Conservation (phyloP, 2,888 invertebrate species). For the Drosophila anceps region DNA sequence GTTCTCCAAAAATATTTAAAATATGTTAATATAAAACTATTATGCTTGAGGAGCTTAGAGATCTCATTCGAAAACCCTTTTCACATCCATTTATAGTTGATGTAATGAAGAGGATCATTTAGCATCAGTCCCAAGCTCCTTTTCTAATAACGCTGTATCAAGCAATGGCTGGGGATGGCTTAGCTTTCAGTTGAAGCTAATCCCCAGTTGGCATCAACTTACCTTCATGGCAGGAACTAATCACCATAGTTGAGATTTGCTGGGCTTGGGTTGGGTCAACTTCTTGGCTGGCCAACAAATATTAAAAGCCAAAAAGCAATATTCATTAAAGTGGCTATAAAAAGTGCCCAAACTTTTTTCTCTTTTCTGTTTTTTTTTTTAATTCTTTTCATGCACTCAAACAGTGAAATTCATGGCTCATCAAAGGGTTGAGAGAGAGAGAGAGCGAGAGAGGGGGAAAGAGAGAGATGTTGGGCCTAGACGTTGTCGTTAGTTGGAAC, state of each 20-base stretch:
- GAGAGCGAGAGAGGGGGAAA: not conserved
- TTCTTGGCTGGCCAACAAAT: slow-evolving; percentile 50
- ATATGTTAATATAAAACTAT: not conserved
- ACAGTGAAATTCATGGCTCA: slow-evolving; percentile 64
- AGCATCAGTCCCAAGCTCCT: not conserved
- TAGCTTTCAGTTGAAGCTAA: slow-evolving; percentile 12
- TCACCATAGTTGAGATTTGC: slow-evolving; percentile 44
- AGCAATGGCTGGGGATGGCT: slow-evolving; percentile 3
- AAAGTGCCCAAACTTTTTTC: slow-evolving; percentile 47
- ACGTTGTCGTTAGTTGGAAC: slow-evolving; percentile 61
- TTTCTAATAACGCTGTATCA: slow-evolving; percentile 30
- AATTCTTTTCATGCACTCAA: slow-evolving; percentile 8
- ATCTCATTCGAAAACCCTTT: not conserved
- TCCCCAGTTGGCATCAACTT: slow-evolving; percentile 39
- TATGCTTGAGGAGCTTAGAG: not conserved
- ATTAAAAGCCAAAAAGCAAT: slow-evolving; percentile 75
- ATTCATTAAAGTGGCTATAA: slow-evolving; percentile 76
- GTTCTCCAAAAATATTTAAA: not conserved
- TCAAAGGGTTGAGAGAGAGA: slow-evolving; percentile 46
- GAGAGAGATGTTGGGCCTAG: slow-evolving; percentile 48
- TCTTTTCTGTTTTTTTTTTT: slow-evolving; percentile 19
- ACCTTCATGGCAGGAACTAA: slow-evolving; percentile 41
- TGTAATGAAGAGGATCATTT: not conserved
- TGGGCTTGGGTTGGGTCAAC: slow-evolving; percentile 1
- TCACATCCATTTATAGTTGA: not conserved